phyloP scores from a whole-genome alignment of 2,797 vertebrate genomes.

The Urophycis tenuis region DNA sequence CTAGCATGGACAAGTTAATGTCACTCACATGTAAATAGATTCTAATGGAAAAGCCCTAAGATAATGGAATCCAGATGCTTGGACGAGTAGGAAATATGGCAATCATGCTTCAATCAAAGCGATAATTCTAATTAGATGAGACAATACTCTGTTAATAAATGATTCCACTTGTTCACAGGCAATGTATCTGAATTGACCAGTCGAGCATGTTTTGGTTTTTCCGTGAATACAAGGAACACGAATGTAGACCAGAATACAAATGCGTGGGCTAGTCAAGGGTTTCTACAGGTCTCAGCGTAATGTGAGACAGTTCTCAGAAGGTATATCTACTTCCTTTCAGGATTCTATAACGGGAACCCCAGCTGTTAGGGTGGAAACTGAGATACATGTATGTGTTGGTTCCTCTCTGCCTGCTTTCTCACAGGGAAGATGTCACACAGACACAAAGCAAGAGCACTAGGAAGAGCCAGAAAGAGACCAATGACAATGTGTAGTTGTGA shows the following conservation, averaged over 20 bases:
- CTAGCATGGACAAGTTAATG: neutral
- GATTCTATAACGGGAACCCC: neutral
- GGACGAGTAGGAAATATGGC: neutral
- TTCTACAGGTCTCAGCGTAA: neutral
- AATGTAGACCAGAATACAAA: neutral
- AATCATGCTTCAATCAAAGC: neutral
- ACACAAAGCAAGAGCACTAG: neutral
- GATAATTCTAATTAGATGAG: neutral
- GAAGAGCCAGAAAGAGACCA: neutral
- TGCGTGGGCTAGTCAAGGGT: neutral
- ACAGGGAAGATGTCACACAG: no score
- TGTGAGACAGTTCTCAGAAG: neutral
- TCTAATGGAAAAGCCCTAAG: neutral
- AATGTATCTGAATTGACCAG: neutral
- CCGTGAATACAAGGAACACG: no score
- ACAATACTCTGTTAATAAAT: neutral
- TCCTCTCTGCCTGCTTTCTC: neutral
- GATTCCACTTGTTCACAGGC: neutral
- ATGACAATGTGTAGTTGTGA: neutral
- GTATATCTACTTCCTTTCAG: neutral
- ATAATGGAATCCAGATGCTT: neutral
- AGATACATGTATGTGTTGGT: neutral
- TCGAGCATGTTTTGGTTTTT: no score
- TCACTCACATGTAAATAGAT: neutral
- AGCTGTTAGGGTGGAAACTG: neutral